A percentile compares a stretch with the other conserved stretches of the same genome.
Evolutionary conservation across 2,888 invertebrate species (phyloP).

Genomic region (Rosalia funebris): DNA sequence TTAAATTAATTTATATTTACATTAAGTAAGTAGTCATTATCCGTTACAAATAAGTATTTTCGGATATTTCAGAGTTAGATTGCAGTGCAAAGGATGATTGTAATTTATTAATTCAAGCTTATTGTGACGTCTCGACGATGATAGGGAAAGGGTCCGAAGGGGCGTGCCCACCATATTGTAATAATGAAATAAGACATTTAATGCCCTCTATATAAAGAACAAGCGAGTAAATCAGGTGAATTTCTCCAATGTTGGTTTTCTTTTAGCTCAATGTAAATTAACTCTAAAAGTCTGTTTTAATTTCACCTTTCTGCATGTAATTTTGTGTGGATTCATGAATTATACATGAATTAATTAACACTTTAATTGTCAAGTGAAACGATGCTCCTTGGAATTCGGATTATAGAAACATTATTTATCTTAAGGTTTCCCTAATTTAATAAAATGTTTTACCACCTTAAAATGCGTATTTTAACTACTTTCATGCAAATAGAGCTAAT

Average conservation of each 20-base stretch:
- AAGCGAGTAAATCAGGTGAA: slow-evolving; percentile 30
- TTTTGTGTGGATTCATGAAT: slow-evolving; percentile 44
- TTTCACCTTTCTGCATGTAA: slow-evolving; percentile 45
- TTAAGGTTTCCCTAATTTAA: slow-evolving; percentile 13
- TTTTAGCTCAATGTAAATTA: slow-evolving; percentile 39
- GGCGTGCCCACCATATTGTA: background rate
- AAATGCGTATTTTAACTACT: slow-evolving; percentile 2
- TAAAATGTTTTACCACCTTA: slow-evolving; percentile 13
- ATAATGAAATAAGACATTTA: slow-evolving; percentile 1
- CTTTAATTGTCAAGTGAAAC: slow-evolving; percentile 28
- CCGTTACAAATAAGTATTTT: too few relatives aligned
- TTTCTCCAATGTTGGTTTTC: slow-evolving; percentile 36
- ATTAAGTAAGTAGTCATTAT: too few relatives aligned
- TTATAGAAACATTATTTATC: slow-evolving; percentile 19
- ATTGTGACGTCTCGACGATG: too few relatives aligned
- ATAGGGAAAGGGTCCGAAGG: too few relatives aligned
- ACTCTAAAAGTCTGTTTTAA: slow-evolving; percentile 41
- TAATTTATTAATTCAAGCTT: too few relatives aligned
- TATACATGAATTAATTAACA: slow-evolving; percentile 43
- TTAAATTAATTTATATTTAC: too few relatives aligned
- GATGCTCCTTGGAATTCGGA: slow-evolving; percentile 14
- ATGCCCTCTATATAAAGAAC: background rate
- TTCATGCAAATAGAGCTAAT: slow-evolving; percentile 18
- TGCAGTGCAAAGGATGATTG: too few relatives aligned
- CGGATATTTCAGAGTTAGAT: too few relatives aligned